Conservation (phyloP, 2,797 vertebrate species). For the Hoplostethus atlanticus region DNA sequence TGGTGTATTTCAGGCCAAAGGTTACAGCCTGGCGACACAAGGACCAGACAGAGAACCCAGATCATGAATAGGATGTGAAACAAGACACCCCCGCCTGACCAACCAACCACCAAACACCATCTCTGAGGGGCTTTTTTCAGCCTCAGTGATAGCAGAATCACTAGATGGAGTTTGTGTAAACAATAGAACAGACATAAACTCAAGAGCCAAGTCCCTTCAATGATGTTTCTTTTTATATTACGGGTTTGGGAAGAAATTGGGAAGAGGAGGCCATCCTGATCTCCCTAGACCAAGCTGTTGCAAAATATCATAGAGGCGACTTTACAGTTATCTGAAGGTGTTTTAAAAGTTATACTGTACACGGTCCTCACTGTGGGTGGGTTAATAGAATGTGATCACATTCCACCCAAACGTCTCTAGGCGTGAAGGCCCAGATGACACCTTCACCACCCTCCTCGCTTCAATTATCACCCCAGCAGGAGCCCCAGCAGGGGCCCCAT, state of each 20-base stretch:
- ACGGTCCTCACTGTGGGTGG: constrained; percentile 56
- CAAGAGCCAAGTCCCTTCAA: not conserved
- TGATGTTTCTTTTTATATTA: not conserved
- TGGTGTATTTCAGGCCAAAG: constrained; percentile 63
- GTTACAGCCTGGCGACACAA: constrained; percentile 68
- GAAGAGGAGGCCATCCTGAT: not conserved
- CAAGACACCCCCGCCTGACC: constrained; percentile 50
- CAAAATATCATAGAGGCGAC: not conserved
- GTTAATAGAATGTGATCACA: constrained; percentile 56
- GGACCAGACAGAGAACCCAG: constrained; percentile 59
- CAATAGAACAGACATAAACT: constrained; percentile 1
- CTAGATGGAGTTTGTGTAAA: constrained; percentile 14
- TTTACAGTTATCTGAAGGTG: constrained; percentile 23
- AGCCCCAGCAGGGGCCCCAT: constrained; percentile 50
- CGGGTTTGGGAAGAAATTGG: constrained; percentile 1
- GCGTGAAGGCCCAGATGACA: constrained; percentile 66
- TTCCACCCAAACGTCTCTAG: constrained; percentile 54
- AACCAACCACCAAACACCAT: constrained; percentile 36
- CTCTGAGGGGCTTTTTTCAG: constrained; percentile 48
- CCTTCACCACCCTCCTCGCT: constrained; percentile 52
- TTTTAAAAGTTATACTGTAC: constrained; percentile 41
- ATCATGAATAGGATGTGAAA: constrained; percentile 52
- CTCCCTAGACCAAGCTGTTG: not conserved
- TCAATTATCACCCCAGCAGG: constrained; percentile 74
- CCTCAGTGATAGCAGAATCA: constrained; percentile 38